Percentiles rank a stretch among this genome's conserved stretches.
Conservation (phyloP, 2,888 invertebrate species). For the Dermolepida albohirtum region DNA sequence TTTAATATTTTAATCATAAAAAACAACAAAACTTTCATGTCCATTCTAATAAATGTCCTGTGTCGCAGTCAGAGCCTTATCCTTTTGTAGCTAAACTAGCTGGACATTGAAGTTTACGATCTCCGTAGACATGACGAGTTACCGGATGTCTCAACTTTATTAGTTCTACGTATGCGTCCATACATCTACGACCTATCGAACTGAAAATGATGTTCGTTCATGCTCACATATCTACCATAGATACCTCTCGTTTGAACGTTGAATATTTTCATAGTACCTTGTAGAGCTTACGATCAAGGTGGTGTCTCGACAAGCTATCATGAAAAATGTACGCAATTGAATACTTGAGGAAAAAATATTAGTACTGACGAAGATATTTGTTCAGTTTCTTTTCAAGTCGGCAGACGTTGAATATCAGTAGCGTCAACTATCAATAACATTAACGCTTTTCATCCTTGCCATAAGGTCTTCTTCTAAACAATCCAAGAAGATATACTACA, state of each 20-base stretch:
- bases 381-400: neutral
- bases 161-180: constrained; percentile 36
- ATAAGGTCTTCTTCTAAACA: too few relatives aligned
- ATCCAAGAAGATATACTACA: too few relatives aligned
- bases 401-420: neutral
- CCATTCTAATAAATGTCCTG: constrained; percentile 17
- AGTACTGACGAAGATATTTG: neutral
- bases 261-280: neutral
- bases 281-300: neutral
- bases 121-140: constrained; percentile 39
- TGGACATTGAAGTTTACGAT: constrained; percentile 38
- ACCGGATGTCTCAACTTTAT: constrained; percentile 43
- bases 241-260: neutral
- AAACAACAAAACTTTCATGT: constrained; percentile 10
- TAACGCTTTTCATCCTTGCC: too few relatives aligned
- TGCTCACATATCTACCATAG: constrained; percentile 40
- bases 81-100: constrained; percentile 28
- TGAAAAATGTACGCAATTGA: constrained; percentile 16
- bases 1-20: neutral
- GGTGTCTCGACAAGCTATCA: constrained; percentile 5
- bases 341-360: constrained; percentile 3
- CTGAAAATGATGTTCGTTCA: constrained; percentile 36
- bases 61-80: constrained; percentile 1
- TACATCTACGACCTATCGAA: constrained; percentile 28
- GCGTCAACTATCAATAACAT: neutral